phyloP scores from a whole-genome alignment of 2,113 vertebrate species.

The Syngnathoides biaculeatus region DNA sequence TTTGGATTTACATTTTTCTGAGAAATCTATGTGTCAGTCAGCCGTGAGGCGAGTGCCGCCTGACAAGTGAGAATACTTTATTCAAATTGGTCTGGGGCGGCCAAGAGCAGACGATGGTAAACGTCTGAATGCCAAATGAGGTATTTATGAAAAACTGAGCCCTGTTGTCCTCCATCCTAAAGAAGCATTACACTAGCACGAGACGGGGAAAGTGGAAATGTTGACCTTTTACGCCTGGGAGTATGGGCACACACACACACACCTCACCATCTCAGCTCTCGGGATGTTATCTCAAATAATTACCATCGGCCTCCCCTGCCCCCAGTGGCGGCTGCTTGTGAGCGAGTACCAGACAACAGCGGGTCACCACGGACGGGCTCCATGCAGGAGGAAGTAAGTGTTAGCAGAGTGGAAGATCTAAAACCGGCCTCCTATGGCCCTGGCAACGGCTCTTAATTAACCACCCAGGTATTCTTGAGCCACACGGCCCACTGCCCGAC shows the following conservation, averaged over 20 bases:
- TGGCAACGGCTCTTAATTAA: slow-evolving; percentile 98
- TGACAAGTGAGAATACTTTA: slow-evolving; percentile 84
- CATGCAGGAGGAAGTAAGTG: slow-evolving; percentile 43
- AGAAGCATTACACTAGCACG: slow-evolving; percentile 82
- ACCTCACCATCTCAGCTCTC: slow-evolving; percentile 73
- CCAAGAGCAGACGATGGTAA: slow-evolving; percentile 73
- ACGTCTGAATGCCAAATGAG: slow-evolving; percentile 87
- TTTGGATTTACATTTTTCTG: slow-evolving; percentile 11
- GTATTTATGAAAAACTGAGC: slow-evolving; percentile 77
- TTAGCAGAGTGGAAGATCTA: slow-evolving; percentile 79
- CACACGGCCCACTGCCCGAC: slow-evolving; percentile 80
- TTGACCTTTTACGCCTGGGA: slow-evolving; percentile 90
- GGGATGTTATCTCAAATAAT: slow-evolving; percentile 97
- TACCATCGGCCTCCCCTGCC: slow-evolving; percentile 92
- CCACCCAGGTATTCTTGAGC: slow-evolving; percentile 94
- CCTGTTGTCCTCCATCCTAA: slow-evolving; percentile 84
- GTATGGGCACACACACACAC: slow-evolving; percentile 47
- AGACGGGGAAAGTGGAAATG: slow-evolving; percentile 80
- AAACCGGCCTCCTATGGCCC: slow-evolving; percentile 89
- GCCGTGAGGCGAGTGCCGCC: slow-evolving; percentile 76
- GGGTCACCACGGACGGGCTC: slow-evolving; percentile 62
- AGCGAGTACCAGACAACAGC: slow-evolving; percentile 61
- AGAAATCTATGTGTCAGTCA: slow-evolving; percentile 74
- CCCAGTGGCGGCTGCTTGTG: slow-evolving; percentile 82
- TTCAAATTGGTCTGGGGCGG: slow-evolving; percentile 78